Evolutionary conservation across 2,797 vertebrate genomes (phyloP), one percentile per base, ranked within the genome.

Genomic region (Semotilus atromaculatus): DNA sequence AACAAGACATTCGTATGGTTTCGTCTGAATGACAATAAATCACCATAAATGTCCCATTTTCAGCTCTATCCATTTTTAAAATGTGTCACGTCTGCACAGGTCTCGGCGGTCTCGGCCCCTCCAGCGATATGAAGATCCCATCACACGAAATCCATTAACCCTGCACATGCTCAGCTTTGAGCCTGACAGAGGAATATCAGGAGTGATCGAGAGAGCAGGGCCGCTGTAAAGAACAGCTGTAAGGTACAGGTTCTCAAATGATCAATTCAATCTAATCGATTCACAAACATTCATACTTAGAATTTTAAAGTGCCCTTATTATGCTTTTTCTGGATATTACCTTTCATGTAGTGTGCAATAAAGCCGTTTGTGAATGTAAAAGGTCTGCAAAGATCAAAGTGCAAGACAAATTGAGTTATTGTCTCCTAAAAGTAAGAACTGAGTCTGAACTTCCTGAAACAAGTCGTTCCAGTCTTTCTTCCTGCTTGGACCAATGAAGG

Each of bases 1-100:
- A 92, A 93, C 89, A 90, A 92, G 92, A 90, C 88, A 86, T 86
- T 79, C 53, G 53, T 75, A 78, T 29, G 60, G 91, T 91, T 92
- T 89, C 38, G 89, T 90, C 58, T 4, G 72, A 83, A 51, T 34
- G 43, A 75, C 81, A 64, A 93, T 94, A 91, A 92, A 95, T 95
- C 93, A 93, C 89, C 88, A 93, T 95, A 95, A 94, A 93, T 92
- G 94, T 94, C 92, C 92, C 91, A 91, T 94, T 93, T 94, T 92
- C 91, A 94, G 93, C 91, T 94, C 93, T 93, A 94, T 94, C 90
- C 92, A 94, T 94, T 93, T 94, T 94, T 94, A 93, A 93, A 92
- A 90, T 86, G 90, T 64, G 72, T 66, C 80, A 21, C 62, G 14
- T 72, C 70, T 62, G 48, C 43, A 67, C 80, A 48, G 75, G 67